phyloP scores from a whole-genome alignment of 2,113 vertebrate species.

The Chaetodon auriga region DNA sequence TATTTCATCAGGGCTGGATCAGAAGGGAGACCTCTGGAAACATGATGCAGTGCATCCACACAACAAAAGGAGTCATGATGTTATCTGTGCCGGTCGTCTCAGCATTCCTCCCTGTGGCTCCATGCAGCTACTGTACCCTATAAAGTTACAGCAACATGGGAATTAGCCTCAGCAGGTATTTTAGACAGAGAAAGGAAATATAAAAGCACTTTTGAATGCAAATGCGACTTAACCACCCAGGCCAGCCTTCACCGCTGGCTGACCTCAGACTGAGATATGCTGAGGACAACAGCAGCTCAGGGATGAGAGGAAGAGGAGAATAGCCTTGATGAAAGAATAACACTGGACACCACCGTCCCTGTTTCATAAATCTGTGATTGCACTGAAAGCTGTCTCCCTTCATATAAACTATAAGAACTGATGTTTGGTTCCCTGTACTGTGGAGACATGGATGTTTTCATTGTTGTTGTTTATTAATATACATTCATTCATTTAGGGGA shows the following conservation, averaged over 20 bases:
- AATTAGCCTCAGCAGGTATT: conserved; percentile 15
- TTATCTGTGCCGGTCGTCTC: conserved; percentile 57
- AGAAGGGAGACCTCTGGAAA: conserved; percentile 72
- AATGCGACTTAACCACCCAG: conserved; percentile 25
- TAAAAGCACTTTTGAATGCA: conserved; percentile 44
- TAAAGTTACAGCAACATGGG: conserved; percentile 43
- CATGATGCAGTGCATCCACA: conserved; percentile 70
- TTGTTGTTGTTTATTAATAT: neutral
- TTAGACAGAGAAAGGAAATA: conserved; percentile 24
- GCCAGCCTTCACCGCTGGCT: conserved; percentile 55
- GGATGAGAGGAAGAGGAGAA: conserved; percentile 52
- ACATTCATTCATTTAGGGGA: neutral
- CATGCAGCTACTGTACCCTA: conserved; percentile 29
- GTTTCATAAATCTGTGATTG: conserved; percentile 52
- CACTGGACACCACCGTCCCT: conserved; percentile 49
- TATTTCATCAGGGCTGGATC: conserved; percentile 67
- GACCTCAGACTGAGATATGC: conserved; percentile 48
- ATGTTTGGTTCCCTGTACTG: neutral
- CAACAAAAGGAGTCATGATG: conserved; percentile 64
- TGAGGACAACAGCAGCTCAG: conserved; percentile 38
- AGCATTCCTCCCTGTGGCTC: conserved; percentile 57
- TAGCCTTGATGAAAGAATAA: conserved; percentile 62
- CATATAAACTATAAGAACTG: neutral
- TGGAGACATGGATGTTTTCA: neutral
- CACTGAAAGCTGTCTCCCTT: conserved; percentile 35